Conservation (phyloP, 37 sponge, comb jelly and placozoan genomes). For the Beroe forskalii region DNA sequence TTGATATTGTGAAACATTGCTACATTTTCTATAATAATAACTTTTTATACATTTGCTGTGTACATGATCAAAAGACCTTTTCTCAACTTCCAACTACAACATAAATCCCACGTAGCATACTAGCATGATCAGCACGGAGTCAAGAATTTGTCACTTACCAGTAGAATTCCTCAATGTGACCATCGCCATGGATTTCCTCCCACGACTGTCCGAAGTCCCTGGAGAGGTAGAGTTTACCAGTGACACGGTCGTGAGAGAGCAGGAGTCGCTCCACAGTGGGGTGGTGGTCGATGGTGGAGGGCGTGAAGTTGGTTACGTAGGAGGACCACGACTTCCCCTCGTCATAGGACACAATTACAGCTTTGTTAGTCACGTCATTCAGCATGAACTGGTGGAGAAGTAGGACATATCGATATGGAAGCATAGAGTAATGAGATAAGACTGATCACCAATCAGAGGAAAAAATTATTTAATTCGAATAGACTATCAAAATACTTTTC, state of each 20-base stretch:
- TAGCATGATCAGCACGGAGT: too few relatives aligned
- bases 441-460: not conserved
- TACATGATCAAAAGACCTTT: too few relatives aligned
- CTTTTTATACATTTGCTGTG: too few relatives aligned
- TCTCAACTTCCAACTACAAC: too few relatives aligned
- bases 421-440: not conserved
- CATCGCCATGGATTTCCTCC: not conserved
- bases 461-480: not conserved
- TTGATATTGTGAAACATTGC: too few relatives aligned
- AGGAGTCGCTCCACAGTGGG: not conserved
- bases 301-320: constrained; percentile 6
- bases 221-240: not conserved
- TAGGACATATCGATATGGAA: not conserved
- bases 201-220: not conserved
- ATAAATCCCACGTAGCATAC: too few relatives aligned
- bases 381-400: not conserved
- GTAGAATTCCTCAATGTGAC: not conserved
- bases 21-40: too few relatives aligned
- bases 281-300: constrained; percentile 46
- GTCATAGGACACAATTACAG: constrained; percentile 16
- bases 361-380: constrained; percentile 37
- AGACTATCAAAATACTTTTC: not conserved
- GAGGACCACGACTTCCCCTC: not conserved
- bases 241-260: not conserved
- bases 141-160: too few relatives aligned